These are phyloP conservation scores for Aramus guarauna DNA, from an alignment of 2,113 vertebrate species.

Conservation along the genomic window DNA sequence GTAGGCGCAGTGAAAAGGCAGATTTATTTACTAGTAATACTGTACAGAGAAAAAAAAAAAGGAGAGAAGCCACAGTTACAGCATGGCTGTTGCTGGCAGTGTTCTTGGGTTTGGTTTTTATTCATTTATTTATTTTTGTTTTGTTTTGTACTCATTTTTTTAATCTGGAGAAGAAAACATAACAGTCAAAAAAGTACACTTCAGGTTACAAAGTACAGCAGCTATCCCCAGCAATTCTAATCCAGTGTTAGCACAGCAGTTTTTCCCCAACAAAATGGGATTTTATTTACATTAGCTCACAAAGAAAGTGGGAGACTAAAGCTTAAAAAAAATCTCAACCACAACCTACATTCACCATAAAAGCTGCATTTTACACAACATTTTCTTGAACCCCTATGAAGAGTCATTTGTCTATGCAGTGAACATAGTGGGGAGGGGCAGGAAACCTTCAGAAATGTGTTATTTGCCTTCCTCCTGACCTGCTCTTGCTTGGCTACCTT, in stretches of 20 bases:
- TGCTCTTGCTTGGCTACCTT: not conserved
- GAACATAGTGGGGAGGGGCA: not conserved
- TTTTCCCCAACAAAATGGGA: slow-evolving; percentile 69
- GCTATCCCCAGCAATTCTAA: slow-evolving; percentile 81
- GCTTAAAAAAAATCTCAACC: slow-evolving; percentile 67
- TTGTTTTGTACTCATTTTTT: slow-evolving; percentile 63
- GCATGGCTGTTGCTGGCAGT: slow-evolving; percentile 82
- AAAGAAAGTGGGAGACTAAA: slow-evolving; percentile 70
- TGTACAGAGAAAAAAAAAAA: slow-evolving; percentile 83
- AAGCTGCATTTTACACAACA: slow-evolving; percentile 83
- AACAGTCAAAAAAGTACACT: slow-evolving; percentile 83
- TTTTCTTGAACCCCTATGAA: slow-evolving; percentile 73
- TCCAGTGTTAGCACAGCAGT: slow-evolving; percentile 78
- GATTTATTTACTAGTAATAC: slow-evolving; percentile 89
- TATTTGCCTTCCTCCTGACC: not conserved
- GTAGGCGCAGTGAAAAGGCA: slow-evolving; percentile 82
- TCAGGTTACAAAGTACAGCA: slow-evolving; percentile 87
- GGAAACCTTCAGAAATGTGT: not conserved
- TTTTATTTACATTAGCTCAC: slow-evolving; percentile 77
- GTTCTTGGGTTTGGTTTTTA: slow-evolving; percentile 62
- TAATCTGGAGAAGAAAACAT: slow-evolving; percentile 73
- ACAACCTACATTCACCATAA: slow-evolving; percentile 74
- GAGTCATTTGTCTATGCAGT: not conserved
- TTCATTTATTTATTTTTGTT: slow-evolving; percentile 47
- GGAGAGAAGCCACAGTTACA: slow-evolving; percentile 81